Evolutionary conservation across 2,113 vertebrate genomes (phyloP), one percentile per base, ranked within the genome.

Genomic region (Gambusia affinis): DNA sequence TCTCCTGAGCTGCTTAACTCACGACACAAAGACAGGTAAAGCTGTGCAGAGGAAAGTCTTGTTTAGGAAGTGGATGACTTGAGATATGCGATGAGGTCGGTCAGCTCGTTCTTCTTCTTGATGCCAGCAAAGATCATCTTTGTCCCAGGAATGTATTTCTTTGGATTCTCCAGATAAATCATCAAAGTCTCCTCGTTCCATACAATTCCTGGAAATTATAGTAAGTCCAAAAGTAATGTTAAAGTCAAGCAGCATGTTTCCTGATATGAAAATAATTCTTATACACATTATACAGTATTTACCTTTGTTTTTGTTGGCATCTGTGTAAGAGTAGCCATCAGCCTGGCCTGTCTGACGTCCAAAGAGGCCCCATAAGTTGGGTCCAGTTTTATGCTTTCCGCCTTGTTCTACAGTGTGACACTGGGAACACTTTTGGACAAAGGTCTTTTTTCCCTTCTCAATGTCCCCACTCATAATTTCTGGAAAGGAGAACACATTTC

Each of bases 61-160:
- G 19, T 76, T 89, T 90, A 95, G 54, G 95, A 96, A 79, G 95
- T 95, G 75, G 94, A 75, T 65, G 92, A 91, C 85, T 96, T 97
- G 57, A 98, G 93, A 83, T 96, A 97, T 12, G 91, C 92, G 84
- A 95, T 92, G 44, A 97, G 89, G 82, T 96, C 94, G 62, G 88
- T 42, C 60, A 95, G 94, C 73, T 97, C 95, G 1, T 67, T 93
- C 92, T 96, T 96, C 95, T 97, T 97, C 89, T 96, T 97, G 89
- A 97, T 95, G 60, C 95, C 95, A 77, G 94, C 93, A 69, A 97
- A 98, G 86, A 96, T 88, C 87, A 95, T 96, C 94, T 97, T 97
- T 66, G 94, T 97, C 89, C 94, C 94, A 76, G 95, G 95, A 87
- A 96, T 96, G 86, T 96, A 96, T 86, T 97, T 97, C 92, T 96